A percentile compares a stretch with the other conserved stretches of the same genome.
These are phyloP conservation scores for Lottia gigantea DNA, from an alignment of 2,888 invertebrate genomes.

Conservation along the genomic window DNA sequence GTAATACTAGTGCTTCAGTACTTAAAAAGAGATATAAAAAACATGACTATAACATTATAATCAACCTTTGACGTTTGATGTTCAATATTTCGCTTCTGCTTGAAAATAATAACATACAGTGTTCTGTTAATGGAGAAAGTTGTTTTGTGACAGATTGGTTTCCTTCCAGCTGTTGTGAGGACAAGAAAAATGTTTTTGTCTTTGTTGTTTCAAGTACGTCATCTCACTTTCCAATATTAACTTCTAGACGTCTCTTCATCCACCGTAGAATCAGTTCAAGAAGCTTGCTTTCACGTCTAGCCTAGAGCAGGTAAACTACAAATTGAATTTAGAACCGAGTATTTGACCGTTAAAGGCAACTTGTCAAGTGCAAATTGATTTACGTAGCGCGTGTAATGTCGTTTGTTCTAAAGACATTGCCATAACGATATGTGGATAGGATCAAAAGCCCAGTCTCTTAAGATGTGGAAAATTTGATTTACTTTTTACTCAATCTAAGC, in stretches of 20 bases:
- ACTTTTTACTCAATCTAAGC: constrained; percentile 24
- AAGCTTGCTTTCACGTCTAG: constrained; percentile 23
- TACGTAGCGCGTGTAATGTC: constrained; percentile 19
- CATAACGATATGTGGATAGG: constrained; percentile 6
- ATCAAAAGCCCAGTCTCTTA: constrained; percentile 19
- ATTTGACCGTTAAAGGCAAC: constrained; percentile 23
- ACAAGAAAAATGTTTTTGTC: not conserved
- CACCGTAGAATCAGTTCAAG: constrained; percentile 4
- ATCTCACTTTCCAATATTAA: constrained; percentile 16
- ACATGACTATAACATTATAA: too few relatives aligned
- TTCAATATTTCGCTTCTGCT: too few relatives aligned
- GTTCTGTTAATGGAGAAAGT: not conserved
- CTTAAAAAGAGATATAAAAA: too few relatives aligned
- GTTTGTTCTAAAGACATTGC: constrained; percentile 21
- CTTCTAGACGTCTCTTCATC: constrained; percentile 15
- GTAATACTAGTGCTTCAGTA: too few relatives aligned
- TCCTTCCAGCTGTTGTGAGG: not conserved
- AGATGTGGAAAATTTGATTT: constrained; percentile 25
- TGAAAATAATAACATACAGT: too few relatives aligned
- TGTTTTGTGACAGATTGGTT: not conserved
- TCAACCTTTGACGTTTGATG: too few relatives aligned
- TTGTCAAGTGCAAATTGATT: constrained; percentile 26
- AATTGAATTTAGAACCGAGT: constrained; percentile 23
- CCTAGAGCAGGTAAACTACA: constrained; percentile 23
- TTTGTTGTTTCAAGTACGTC: constrained; percentile 9